Percentiles rank a stretch among this genome's conserved stretches.
These are phyloP conservation scores for Ethmia dodecea DNA, from an alignment of 2,888 invertebrate genomes.

Conservation along the genomic window DNA sequence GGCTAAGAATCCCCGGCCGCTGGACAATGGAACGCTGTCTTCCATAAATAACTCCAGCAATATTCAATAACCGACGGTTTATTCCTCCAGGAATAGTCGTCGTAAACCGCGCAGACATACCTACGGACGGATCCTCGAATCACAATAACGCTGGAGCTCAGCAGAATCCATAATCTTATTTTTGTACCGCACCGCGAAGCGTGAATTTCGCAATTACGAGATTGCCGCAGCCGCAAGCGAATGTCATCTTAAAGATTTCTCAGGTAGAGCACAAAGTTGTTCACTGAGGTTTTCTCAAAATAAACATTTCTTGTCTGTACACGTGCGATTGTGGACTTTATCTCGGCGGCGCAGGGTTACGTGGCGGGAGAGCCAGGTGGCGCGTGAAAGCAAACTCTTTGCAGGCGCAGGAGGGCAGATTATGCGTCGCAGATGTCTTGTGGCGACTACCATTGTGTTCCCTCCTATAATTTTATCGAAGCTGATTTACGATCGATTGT, in stretches of 20 bases:
- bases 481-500: slow-evolving; percentile 78
- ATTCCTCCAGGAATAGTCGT: slow-evolving; percentile 74
- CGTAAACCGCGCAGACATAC: slow-evolving; percentile 75
- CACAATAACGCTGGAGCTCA: slow-evolving; percentile 75
- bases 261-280: slow-evolving; percentile 45
- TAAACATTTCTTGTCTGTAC: slow-evolving; percentile 72
- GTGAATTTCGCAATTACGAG: slow-evolving; percentile 77
- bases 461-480: slow-evolving; percentile 78
- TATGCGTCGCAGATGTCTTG: slow-evolving; percentile 57
- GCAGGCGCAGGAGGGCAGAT: slow-evolving; percentile 46
- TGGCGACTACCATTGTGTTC: slow-evolving; percentile 69
- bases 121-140: slow-evolving; percentile 77
- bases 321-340: slow-evolving; percentile 73
- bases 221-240: slow-evolving; percentile 35
- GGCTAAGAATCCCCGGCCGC: slow-evolving; percentile 33
- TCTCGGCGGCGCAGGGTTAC: slow-evolving; percentile 64
- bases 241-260: slow-evolving; percentile 39
- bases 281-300: slow-evolving; percentile 54
- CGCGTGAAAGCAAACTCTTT: slow-evolving; percentile 50
- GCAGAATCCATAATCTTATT: slow-evolving; percentile 78
- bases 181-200: slow-evolving; percentile 76
- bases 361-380: slow-evolving; percentile 45
- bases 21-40: slow-evolving; percentile 68
- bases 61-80: slow-evolving; percentile 72
- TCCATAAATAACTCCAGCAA: slow-evolving; percentile 71